Evolutionary conservation across 2,797 vertebrate genomes (phyloP).

Genomic region (Onychomys torridus): DNA sequence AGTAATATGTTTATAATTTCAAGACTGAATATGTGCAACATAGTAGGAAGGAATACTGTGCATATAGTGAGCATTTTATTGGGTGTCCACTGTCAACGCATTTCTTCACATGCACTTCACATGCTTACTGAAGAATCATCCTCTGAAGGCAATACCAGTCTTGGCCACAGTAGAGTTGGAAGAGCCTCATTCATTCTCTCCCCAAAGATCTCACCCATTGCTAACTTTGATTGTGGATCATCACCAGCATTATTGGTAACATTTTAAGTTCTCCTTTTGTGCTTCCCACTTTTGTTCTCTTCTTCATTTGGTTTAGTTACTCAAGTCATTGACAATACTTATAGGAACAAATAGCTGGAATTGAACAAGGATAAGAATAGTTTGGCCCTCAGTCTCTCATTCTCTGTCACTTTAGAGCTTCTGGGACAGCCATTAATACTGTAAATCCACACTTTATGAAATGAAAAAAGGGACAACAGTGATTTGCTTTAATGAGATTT

Average conservation of each 20-base stretch:
- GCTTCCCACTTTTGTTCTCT: background rate
- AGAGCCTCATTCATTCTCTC: background rate
- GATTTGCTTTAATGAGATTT: constrained; percentile 53
- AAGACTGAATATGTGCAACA: background rate
- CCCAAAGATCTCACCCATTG: background rate
- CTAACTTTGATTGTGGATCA: background rate
- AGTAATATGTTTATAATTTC: background rate
- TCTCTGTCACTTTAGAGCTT: background rate
- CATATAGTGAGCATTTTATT: background rate
- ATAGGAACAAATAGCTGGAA: background rate
- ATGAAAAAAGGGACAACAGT: background rate
- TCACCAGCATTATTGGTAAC: background rate
- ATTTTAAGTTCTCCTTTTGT: background rate
- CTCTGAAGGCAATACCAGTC: background rate
- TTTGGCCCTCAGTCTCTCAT: background rate
- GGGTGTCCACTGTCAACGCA: background rate
- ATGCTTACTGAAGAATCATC: background rate
- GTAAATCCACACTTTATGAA: background rate
- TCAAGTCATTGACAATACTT: background rate
- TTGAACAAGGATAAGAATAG: background rate
- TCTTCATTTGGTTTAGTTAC: background rate
- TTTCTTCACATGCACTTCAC: background rate
- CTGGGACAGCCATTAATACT: constrained; percentile 6
- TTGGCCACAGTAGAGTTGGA: rapidly evolving
- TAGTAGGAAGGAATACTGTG: background rate